phyloP scores from a whole-genome alignment of 2,113 vertebrate genomes.

The Pangasianodon gigas region DNA sequence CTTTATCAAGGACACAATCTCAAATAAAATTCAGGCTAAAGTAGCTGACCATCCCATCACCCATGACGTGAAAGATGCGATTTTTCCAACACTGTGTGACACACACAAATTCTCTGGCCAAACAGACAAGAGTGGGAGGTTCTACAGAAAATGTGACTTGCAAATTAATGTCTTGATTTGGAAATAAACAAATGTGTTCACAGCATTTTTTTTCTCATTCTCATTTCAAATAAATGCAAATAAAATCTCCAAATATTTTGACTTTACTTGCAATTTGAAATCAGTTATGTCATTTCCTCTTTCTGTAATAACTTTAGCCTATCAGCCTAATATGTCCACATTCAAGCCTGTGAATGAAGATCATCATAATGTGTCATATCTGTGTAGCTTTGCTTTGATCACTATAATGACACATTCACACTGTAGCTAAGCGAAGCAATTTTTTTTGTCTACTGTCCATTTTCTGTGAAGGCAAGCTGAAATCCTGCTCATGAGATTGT shows the following conservation, averaged over 20 bases:
- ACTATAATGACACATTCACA: background rate
- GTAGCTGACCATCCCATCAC: background rate
- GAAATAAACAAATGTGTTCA: background rate
- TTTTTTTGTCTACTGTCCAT: background rate
- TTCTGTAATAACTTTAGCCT: background rate
- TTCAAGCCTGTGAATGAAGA: background rate
- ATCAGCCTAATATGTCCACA: background rate
- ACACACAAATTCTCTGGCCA: background rate
- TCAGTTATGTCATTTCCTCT: background rate
- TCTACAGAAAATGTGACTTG: background rate
- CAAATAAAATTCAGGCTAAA: background rate
- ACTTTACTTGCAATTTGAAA: background rate
- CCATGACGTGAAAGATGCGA: background rate
- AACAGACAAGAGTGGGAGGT: background rate
- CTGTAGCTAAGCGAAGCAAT: background rate
- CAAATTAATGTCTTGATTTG: background rate
- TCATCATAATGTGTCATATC: background rate
- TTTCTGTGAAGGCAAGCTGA: background rate
- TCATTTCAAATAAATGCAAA: background rate
- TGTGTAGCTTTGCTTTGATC: background rate
- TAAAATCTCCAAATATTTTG: background rate
- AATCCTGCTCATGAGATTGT: background rate
- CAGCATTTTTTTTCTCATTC: background rate
- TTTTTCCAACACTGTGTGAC: background rate
- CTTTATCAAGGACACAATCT: background rate